Percentiles rank a stretch among this genome's conserved stretches.
Evolutionary conservation across 2,113 vertebrate species (phyloP).

Genomic region (Limanda limanda): DNA sequence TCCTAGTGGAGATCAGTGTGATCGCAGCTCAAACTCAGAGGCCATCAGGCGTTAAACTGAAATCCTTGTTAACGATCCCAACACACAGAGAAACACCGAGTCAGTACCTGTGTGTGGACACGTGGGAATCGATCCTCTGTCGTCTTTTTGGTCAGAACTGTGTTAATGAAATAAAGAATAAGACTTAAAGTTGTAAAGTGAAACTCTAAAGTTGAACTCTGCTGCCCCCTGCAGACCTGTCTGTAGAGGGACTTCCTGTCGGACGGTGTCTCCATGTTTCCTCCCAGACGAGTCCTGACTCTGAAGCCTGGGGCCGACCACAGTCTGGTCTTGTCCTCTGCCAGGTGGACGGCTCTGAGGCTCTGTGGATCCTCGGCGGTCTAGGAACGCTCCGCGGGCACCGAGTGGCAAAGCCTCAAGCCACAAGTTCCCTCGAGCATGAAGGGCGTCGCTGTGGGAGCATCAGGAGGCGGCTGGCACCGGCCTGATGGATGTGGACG

Average conservation of each 20-base stretch:
- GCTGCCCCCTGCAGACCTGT: no score
- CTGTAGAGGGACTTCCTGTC: background rate
- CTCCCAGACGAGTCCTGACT: background rate
- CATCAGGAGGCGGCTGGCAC: slow-evolving; percentile 41
- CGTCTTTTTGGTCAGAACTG: background rate
- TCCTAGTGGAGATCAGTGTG: no score
- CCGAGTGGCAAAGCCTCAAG: slow-evolving; percentile 63
- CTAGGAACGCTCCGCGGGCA: slow-evolving; percentile 63
- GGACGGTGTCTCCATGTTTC: no score
- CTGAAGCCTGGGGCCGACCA: slow-evolving; percentile 57
- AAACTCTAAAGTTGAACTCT: no score
- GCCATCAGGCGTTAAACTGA: no score
- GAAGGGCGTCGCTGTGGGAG: slow-evolving; percentile 61
- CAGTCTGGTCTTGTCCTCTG: slow-evolving; percentile 66
- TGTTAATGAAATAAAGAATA: background rate
- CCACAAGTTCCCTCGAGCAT: slow-evolving; percentile 69
- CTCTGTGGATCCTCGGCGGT: slow-evolving; percentile 47
- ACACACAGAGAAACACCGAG: no score
- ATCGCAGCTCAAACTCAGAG: no score
- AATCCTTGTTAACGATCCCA: no score
- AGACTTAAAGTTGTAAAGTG: no score
- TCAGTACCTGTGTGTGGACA: no score
- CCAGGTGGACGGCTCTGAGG: slow-evolving; percentile 72
- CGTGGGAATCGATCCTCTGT: background rate
- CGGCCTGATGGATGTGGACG: background rate